A percentile compares a stretch with the other conserved stretches of the same genome.
phyloP scores from a whole-genome alignment of 2,113 vertebrate genomes.

The Sebastes fasciatus region DNA sequence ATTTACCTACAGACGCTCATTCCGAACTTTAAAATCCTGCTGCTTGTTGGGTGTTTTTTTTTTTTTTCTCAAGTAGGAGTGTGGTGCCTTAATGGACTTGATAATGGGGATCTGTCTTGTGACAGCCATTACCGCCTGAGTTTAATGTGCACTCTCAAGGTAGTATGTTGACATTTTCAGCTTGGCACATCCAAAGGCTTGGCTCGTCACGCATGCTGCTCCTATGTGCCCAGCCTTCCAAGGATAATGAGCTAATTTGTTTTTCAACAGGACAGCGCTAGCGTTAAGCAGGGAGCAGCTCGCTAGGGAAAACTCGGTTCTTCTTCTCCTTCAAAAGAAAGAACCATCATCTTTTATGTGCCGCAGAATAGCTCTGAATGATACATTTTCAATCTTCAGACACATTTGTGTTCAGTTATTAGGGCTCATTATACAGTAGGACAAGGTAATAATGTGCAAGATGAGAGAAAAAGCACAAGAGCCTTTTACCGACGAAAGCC shows the following conservation, averaged over 20 bases:
- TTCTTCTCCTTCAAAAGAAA: constrained; percentile 24
- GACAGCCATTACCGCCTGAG: constrained; percentile 74
- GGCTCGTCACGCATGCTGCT: constrained; percentile 68
- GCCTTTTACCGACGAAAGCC: neutral
- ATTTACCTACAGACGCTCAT: constrained; percentile 58
- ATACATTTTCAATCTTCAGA: constrained; percentile 1
- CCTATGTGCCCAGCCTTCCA: constrained; percentile 63
- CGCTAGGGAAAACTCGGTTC: constrained; percentile 22
- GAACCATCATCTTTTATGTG: constrained; percentile 29
- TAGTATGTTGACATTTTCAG: constrained; percentile 81
- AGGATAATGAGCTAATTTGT: constrained; percentile 81
- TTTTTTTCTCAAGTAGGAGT: constrained; percentile 9
- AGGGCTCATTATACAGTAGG: constrained; percentile 16
- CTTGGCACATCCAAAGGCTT: constrained; percentile 74
- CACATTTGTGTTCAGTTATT: constrained; percentile 29
- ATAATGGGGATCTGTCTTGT: constrained; percentile 76
- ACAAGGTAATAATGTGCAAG: constrained; percentile 5
- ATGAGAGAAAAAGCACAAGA: neutral
- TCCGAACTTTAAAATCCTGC: constrained; percentile 52
- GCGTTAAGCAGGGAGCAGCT: constrained; percentile 46
- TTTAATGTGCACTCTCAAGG: constrained; percentile 80
- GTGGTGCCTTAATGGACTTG: constrained; percentile 75
- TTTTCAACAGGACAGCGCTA: constrained; percentile 61
- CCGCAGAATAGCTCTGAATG: constrained; percentile 19
- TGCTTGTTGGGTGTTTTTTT: constrained; percentile 26